These are phyloP conservation scores for Machimus rusticus DNA, from an alignment of 2,888 invertebrate species.

Conservation along the genomic window DNA sequence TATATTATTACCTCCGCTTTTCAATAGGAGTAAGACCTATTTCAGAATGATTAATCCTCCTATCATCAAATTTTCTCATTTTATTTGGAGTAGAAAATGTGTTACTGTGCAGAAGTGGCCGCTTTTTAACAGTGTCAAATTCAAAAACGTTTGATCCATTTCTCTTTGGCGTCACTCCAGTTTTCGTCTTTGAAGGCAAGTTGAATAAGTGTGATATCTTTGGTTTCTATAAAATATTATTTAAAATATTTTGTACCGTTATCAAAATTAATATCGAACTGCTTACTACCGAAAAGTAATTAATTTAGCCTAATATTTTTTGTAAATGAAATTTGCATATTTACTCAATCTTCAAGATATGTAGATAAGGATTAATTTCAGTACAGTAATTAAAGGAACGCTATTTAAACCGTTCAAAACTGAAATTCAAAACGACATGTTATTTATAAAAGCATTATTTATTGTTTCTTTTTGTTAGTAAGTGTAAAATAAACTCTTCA, in stretches of 20 bases:
- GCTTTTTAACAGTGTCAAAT: not conserved
- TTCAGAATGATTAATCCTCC: slow-evolving; percentile 53
- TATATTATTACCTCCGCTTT: slow-evolving; percentile 50
- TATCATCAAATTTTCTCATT: slow-evolving; percentile 46
- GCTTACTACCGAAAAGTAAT: no score
- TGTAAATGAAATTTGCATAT: no score
- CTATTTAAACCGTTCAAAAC: no score
- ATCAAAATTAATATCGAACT: no score
- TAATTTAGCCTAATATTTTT: no score
- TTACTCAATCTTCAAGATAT: no score
- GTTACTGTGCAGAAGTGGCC: slow-evolving; percentile 47
- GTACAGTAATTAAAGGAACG: no score
- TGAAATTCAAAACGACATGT: no score
- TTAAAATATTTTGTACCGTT: not conserved
- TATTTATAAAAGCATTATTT: no score
- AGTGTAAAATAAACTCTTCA: no score
- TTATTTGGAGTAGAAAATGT: slow-evolving; percentile 55
- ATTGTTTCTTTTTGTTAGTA: no score
- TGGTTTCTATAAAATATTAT: not conserved
- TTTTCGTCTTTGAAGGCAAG: not conserved
- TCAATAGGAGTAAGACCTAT: slow-evolving; percentile 53
- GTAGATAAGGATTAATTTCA: no score
- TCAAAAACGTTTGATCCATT: not conserved
- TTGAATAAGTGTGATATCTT: not conserved
- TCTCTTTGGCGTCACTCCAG: not conserved